A percentile compares a stretch with the other conserved stretches of the same genome.
Conservation (phyloP, 1,140 invertebrate species). For the Camponotus pennsylvanicus region DNA sequence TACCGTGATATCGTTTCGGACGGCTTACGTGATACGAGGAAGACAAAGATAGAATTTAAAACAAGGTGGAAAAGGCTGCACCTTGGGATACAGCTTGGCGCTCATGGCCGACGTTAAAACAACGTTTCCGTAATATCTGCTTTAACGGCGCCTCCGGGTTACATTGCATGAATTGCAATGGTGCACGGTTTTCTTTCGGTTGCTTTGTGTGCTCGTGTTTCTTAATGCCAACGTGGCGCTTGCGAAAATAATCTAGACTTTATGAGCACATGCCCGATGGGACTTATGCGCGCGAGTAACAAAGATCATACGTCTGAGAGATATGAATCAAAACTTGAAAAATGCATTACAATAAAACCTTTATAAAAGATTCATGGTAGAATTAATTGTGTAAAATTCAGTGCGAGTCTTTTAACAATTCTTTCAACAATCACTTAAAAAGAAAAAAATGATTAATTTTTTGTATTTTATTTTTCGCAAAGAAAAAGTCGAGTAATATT, state of each 20-base stretch:
- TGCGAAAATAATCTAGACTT: slow-evolving; percentile 53
- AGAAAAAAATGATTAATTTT: not conserved
- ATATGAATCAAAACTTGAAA: slow-evolving; percentile 22
- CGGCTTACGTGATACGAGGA: slow-evolving; percentile 29
- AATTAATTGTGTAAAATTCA: slow-evolving; percentile 11
- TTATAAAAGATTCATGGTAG: not conserved
- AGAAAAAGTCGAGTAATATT: not conserved
- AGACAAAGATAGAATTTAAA: slow-evolving; percentile 46
- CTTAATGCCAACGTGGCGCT: slow-evolving; percentile 32
- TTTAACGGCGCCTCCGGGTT: slow-evolving; percentile 50
- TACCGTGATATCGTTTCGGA: slow-evolving; percentile 40
- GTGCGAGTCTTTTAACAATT: not conserved
- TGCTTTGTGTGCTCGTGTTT: slow-evolving; percentile 35
- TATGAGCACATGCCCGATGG: slow-evolving; percentile 48
- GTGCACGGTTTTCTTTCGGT: slow-evolving; percentile 35
- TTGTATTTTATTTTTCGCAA: not conserved
- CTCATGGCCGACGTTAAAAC: slow-evolving; percentile 37
- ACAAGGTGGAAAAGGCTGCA: not conserved
- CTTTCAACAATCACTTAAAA: too few species aligned
- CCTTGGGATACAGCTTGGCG: slow-evolving; percentile 20
- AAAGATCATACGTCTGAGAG: slow-evolving; percentile 13
- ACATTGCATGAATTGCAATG: slow-evolving; percentile 35
- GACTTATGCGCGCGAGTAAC: slow-evolving; percentile 1
- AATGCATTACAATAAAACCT: not conserved
- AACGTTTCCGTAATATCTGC: slow-evolving; percentile 58